Evolutionary conservation across 2,888 invertebrate species (phyloP).

Genomic region (Parascotia fuliginaria): DNA sequence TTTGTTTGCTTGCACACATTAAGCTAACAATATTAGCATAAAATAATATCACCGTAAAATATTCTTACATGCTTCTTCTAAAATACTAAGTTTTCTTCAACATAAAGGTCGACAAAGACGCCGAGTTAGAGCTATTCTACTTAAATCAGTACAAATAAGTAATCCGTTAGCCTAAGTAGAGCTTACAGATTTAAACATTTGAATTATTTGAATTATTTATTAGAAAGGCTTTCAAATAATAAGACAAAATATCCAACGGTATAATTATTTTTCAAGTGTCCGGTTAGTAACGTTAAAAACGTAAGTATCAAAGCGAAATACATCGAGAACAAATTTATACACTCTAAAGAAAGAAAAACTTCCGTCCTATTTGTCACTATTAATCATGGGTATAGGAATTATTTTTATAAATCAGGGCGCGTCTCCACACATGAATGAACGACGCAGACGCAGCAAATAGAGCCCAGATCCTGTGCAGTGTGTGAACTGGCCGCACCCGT

Average conservation of each 20-base stretch:
- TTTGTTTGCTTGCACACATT: too few relatives aligned
- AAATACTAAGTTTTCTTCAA: background rate
- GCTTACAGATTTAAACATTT: conserved; percentile 1
- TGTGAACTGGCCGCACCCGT: conserved; percentile 71
- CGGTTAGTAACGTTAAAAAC: background rate
- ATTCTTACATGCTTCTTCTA: too few relatives aligned
- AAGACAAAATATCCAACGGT: background rate
- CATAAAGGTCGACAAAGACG: background rate
- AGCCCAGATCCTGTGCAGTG: conserved; percentile 82
- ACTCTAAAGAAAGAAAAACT: conserved; percentile 1
- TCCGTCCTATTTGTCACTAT: conserved; percentile 14
- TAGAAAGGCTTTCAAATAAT: background rate
- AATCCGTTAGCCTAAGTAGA: background rate
- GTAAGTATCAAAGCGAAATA: background rate
- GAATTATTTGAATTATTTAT: background rate
- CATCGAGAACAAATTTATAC: background rate
- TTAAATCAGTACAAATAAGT: conserved; percentile 11
- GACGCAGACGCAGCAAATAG: conserved; percentile 75
- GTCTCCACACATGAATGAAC: conserved; percentile 70
- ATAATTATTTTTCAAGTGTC: background rate
- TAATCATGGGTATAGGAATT: conserved; percentile 30
- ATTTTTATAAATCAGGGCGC: conserved; percentile 63
- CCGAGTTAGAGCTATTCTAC: background rate
- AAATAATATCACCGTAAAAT: too few relatives aligned
- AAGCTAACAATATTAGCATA: too few relatives aligned